Evolutionary conservation across 92 coral and sea anemone genomes (phyloP), one percentile per base, ranked within the genome.

Genomic region (Umimayanthus kanabou): DNA sequence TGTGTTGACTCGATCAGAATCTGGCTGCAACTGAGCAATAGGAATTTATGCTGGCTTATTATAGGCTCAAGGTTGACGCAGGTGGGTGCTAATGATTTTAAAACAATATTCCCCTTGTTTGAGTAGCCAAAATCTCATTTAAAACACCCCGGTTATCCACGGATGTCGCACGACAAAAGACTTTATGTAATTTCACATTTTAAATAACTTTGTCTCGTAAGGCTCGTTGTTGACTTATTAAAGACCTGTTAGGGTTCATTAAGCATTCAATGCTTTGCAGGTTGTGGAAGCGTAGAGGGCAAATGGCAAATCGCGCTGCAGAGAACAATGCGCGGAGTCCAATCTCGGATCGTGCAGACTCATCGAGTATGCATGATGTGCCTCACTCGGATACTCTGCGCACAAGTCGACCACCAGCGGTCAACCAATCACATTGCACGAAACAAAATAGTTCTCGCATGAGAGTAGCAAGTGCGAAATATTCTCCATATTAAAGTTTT

Each of bases 341-440:
- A 87, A 91, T 89, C 90, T 87, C 65, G 85, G 90, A 76, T 73
- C 50, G 90, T 64, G 83, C 78, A 25, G 92, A 75, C 89, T 90
- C 87, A 93, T 93, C 91, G 94, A 92, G 98, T 95, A 95, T 95
- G 96, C 98, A 95, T 95, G 98, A 90, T 84, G 89, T 89, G 88
- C 87, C 78, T 29, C 65, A 57, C 57, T 83, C 87, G 71, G 71
- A 14, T 70, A 67, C 77, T 47, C 40, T 40, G 74, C 87, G 70
- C 77, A 83, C 57, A 83, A 50, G 77, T 39, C 78, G 79, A 95
- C 94, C 94, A 92, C 88, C 81, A 29, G 86, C 70, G 80, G 15
- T 85, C 69, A 74, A 71, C 98, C 98, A 94, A 94, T 94, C 94
- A 88, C 66, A 85, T 20, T 23, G 16, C 85, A 61, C 77, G 58